Percentiles rank a stretch among this genome's conserved stretches.
phyloP scores from a whole-genome alignment of 2,888 invertebrate genomes.

The Xestoiulus laeticollis region DNA sequence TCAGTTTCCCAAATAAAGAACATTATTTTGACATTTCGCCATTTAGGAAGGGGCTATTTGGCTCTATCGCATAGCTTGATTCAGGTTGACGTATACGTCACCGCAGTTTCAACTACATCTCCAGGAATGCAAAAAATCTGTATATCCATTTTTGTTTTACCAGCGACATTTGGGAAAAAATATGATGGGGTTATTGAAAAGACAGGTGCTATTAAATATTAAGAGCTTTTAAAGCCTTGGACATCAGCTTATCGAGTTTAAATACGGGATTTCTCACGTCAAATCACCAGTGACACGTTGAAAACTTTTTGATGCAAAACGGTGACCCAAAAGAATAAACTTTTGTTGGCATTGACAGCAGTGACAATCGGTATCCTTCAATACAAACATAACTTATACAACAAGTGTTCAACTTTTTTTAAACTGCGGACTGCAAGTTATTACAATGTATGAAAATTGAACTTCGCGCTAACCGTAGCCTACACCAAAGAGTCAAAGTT shows the following conservation, averaged over 20 bases:
- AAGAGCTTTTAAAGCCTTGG: not conserved
- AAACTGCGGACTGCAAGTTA: no score
- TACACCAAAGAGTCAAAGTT: no score
- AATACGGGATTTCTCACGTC: not conserved
- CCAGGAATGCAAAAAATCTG: not conserved
- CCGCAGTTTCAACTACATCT: not conserved
- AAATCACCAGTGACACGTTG: not conserved
- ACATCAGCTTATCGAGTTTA: not conserved
- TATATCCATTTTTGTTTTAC: no score
- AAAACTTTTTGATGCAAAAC: not conserved
- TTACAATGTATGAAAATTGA: no score
- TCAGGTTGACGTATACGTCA: not conserved
- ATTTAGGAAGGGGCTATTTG: not conserved
- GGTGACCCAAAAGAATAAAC: not conserved
- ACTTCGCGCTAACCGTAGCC: no score
- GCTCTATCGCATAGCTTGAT: not conserved
- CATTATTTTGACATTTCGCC: not conserved
- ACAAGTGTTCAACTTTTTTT: no score
- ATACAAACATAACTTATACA: no score
- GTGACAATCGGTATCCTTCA: no score
- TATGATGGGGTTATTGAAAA: not conserved
- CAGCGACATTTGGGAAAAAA: not conserved
- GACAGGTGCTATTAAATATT: not conserved
- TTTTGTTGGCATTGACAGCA: no score
- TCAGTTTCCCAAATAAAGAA: not conserved